Evolutionary conservation across 1,140 invertebrate genomes (phyloP).

Genomic region (Brachionus koreanus): DNA sequence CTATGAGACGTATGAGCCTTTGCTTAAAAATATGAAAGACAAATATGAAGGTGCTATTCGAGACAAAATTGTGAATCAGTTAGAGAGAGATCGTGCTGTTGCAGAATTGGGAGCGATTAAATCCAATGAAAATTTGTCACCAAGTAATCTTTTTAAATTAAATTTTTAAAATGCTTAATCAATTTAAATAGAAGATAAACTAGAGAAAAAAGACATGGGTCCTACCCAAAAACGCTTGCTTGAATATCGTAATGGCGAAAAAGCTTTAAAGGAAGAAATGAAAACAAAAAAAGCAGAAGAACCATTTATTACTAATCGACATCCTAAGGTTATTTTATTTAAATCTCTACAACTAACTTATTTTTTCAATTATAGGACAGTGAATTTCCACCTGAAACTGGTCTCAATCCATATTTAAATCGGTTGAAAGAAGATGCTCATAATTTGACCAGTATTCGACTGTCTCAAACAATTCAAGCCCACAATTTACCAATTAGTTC

Average conservation of each 20-base stretch:
- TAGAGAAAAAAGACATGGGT: constrained; percentile 47
- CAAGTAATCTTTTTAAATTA: background rate
- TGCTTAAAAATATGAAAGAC: constrained; percentile 36
- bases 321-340: constrained; percentile 51
- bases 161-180: background rate
- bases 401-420: constrained; percentile 55
- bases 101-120: constrained; percentile 9
- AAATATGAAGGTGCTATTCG: constrained; percentile 14
- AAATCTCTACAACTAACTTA: background rate
- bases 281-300: background rate
- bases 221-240: constrained; percentile 53
- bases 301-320: constrained; percentile 47
- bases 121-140: background rate
- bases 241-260: constrained; percentile 48
- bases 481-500: constrained; percentile 56
- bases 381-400: constrained; percentile 55
- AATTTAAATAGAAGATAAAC: background rate
- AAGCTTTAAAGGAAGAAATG: constrained; percentile 47
- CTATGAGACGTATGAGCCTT: constrained; percentile 20
- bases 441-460: constrained; percentile 53
- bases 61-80: constrained; percentile 11
- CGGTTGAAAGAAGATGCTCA: constrained; percentile 50
- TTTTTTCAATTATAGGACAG: constrained; percentile 51
- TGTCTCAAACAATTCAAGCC: constrained; percentile 54
- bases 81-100: constrained; percentile 20